A percentile compares a stretch with the other conserved stretches of the same genome.
Evolutionary conservation across 2,797 vertebrate species (phyloP).

Genomic region (Staurois parvus): DNA sequence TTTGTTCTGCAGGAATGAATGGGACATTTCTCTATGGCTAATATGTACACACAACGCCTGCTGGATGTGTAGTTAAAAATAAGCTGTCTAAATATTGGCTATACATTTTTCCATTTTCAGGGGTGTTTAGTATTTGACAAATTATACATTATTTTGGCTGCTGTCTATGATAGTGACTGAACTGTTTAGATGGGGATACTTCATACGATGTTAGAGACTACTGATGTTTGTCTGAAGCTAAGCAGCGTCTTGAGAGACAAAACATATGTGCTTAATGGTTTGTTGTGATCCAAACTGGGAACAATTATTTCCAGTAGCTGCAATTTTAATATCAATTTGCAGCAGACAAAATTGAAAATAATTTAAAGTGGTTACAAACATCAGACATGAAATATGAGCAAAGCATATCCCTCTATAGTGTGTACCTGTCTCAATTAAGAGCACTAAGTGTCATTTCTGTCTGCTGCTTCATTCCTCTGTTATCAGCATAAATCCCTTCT

Average conservation of each 20-base stretch:
- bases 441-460: no score
- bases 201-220: not conserved
- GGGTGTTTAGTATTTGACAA: not conserved
- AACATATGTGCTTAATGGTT: not conserved
- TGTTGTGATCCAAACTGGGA: not conserved
- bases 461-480: no score
- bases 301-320: not conserved
- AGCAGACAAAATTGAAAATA: no score
- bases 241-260: not conserved
- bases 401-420: no score
- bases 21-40: slow-evolving; percentile 14
- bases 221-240: not conserved
- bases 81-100: slow-evolving; percentile 10
- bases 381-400: no score
- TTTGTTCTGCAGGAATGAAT: slow-evolving; percentile 42
- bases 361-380: no score
- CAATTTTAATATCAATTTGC: not conserved
- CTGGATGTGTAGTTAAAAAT: slow-evolving; percentile 12
- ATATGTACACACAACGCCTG: slow-evolving; percentile 38
- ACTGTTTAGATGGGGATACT: not conserved
- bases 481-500: no score
- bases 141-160: not conserved
- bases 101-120: slow-evolving; percentile 1
- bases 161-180: not conserved
- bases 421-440: no score